Percentiles rank a stretch among this genome's conserved stretches.
phyloP scores from a whole-genome alignment of 1,140 invertebrate genomes.

The Amphibalanus amphitrite region DNA sequence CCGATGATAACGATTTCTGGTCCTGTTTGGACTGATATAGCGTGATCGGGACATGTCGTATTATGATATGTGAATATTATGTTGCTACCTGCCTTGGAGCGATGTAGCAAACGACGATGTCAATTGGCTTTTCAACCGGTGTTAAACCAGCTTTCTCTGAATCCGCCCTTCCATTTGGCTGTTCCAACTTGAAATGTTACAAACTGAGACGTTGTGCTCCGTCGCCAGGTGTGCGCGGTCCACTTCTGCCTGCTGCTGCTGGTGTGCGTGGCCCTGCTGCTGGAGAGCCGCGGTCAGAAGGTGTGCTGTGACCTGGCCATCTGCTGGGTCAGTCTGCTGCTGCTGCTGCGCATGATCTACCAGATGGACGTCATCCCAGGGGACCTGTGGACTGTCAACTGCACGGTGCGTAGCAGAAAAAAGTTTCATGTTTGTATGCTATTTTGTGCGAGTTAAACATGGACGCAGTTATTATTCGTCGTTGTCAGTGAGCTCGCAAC shows the following conservation, averaged over 20 bases:
- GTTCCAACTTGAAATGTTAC: no score
- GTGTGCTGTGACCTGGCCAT: conserved; percentile 34
- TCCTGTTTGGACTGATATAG: background rate
- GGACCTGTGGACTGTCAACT: conserved; percentile 19
- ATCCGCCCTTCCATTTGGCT: no score
- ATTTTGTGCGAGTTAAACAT: no score
- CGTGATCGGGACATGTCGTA: background rate
- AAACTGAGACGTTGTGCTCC: background rate
- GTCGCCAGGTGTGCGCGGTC: conserved; percentile 52
- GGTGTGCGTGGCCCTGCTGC: conserved; percentile 50
- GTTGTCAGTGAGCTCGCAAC: no score
- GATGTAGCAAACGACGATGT: no score
- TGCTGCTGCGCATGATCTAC: conserved; percentile 86
- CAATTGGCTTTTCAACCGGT: no score
- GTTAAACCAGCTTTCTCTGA: no score
- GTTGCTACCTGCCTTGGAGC: no score
- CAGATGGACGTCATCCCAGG: conserved; percentile 79
- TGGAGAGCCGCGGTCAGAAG: conserved; percentile 43
- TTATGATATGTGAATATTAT: no score
- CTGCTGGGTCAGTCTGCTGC: conserved; percentile 37
- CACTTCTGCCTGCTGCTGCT: conserved; percentile 64
- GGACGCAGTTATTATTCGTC: conserved; percentile 35
- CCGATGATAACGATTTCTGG: background rate
- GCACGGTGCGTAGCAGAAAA: conserved; percentile 15
- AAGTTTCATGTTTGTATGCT: conserved; percentile 46